A percentile compares a stretch with the other conserved stretches of the same genome.
Conservation (phyloP, 2,113 vertebrate genomes). For the Silurus glanis region DNA sequence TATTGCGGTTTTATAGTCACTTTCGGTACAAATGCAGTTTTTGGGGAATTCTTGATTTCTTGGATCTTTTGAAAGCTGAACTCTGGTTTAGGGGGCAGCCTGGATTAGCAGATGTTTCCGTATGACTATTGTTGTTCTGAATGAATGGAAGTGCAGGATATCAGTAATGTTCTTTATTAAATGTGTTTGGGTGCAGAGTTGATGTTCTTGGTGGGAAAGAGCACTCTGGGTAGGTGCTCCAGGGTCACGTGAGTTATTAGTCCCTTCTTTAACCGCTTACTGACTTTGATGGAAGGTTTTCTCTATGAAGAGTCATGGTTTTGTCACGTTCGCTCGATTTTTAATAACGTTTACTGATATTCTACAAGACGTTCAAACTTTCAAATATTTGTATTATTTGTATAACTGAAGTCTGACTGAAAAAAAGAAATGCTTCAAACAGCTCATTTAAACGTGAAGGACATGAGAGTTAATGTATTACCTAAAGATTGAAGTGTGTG, state of each 20-base stretch:
- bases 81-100: no score
- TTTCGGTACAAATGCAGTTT: no score
- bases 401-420: not conserved
- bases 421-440: not conserved
- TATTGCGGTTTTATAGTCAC: no score
- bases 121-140: no score
- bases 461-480: conserved; percentile 36
- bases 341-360: no score
- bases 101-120: no score
- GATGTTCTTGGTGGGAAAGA: conserved; percentile 83
- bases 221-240: conserved; percentile 85
- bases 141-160: not conserved
- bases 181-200: conserved; percentile 76
- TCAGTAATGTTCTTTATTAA: not conserved
- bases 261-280: conserved; percentile 77
- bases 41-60: no score
- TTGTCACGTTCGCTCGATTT: no score
- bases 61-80: no score
- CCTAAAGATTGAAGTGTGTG: conserved; percentile 79
- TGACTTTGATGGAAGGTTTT: no score
- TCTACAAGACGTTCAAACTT: no score
- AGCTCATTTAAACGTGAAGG: not conserved
- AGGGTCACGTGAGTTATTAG: conserved; percentile 75
- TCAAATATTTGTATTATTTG: not conserved
- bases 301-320: no score